Evolutionary conservation across 2,113 vertebrate species (phyloP), one percentile per base, ranked within the genome.

Genomic region (Nansenia antarctica): DNA sequence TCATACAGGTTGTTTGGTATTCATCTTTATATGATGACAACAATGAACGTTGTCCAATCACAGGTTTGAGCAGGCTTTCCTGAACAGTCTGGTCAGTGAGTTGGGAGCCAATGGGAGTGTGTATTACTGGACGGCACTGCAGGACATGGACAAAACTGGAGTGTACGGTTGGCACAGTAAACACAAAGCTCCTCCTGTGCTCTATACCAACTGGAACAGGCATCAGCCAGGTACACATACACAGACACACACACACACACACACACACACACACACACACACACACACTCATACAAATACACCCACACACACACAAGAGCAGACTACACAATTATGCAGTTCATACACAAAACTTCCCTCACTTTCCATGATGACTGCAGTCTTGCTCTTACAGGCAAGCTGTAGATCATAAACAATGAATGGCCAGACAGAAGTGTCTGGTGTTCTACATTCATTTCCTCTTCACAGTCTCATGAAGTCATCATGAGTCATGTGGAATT

Each of bases 61-160:
- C 79, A 98, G 97, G 91, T 98, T 96, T 87, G 97, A 98, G 85
- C 97, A 99, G 86, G 93, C 92, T 29, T 99, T 98, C 79, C 79
- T 98, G 69, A 96, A 92, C 90, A 97, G 91, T 82, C 87, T 98
- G 86, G 92, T 98, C 81, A 92, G 3, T 26, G 92, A 84, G 49
- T 54, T 76, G 31, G 88, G 83, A 2, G 82, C 88, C 70, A 90
- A 85, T 7, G 88, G 88, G 14, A 83, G 91, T 65, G 70, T 54
- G 71, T 92, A 91, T 71, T 96, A 96, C 85, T 98, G 97, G 96
- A 97, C 94, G 39, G 93, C 92, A 45, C 86, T 98, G 29, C 89
- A 89, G 75, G 95, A 96, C 85, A 65, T 79, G 73, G 92, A 91
- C 27, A 84, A 85, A 31, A 89, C 72, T 4, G 93, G 91, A 65